phyloP scores from a whole-genome alignment of 2,113 vertebrate genomes.

The Nothoprocta perdicaria region DNA sequence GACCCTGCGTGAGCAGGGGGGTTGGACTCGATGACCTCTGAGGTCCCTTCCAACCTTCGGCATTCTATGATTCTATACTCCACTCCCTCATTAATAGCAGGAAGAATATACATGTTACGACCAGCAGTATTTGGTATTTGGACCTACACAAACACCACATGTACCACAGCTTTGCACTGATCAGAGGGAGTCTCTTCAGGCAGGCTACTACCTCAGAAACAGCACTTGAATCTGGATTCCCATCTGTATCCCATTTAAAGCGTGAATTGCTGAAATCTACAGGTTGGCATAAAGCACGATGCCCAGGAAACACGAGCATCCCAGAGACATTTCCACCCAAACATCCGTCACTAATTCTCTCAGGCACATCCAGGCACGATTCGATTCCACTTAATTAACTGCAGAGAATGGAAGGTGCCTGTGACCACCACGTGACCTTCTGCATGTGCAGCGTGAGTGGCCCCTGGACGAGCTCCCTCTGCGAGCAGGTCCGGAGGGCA shows the following conservation, averaged over 20 bases:
- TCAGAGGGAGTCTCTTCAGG: neutral
- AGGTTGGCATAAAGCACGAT: neutral
- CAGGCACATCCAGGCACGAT: neutral
- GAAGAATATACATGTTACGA: neutral
- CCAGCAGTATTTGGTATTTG: too few species aligned
- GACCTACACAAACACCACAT: neutral
- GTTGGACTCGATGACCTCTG: too few species aligned
- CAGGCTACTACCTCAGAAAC: neutral
- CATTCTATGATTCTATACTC: too few species aligned
- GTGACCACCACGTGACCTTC: neutral
- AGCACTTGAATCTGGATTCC: neutral
- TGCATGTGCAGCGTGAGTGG: rapidly evolving
- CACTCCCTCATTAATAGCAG: neutral
- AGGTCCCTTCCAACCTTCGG: too few species aligned
- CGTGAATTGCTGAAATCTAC: neutral
- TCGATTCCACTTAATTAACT: neutral
- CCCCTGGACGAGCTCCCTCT: neutral
- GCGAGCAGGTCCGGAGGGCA: too few species aligned
- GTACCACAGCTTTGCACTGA: neutral
- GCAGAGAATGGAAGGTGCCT: too few species aligned
- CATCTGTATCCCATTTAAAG: too few species aligned
- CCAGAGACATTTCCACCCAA: neutral
- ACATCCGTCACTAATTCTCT: neutral
- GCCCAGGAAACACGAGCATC: neutral
- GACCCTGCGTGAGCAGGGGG: too few species aligned